Evolutionary conservation across 1,140 invertebrate species (phyloP).

Genomic region (Drosophila tsacasi): DNA sequence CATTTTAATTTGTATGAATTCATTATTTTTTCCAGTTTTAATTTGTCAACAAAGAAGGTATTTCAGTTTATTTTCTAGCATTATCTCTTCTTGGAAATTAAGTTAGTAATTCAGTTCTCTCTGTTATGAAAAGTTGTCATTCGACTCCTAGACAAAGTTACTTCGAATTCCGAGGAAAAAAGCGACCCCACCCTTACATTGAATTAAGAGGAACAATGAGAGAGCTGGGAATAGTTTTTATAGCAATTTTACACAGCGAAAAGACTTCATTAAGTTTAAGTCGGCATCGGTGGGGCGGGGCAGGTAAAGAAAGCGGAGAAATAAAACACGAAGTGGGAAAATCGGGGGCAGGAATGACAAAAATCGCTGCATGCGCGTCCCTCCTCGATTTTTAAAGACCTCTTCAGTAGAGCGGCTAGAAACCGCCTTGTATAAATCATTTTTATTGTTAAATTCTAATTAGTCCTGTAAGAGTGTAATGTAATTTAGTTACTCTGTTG

Average conservation of each 20-base stretch:
- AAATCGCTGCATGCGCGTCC: not conserved
- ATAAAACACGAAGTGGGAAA: not conserved
- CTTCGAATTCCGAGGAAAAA: not conserved
- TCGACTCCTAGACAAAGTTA: not conserved
- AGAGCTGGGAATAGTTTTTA: constrained; percentile 71
- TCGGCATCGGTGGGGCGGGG: constrained; percentile 41
- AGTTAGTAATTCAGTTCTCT: not conserved
- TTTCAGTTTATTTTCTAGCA: no score
- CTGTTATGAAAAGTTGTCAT: not conserved
- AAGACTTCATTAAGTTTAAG: constrained; percentile 81
- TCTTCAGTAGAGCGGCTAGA: constrained; percentile 39
- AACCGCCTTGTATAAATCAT: constrained; percentile 74
- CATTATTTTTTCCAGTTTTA: not conserved
- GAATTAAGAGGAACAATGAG: constrained; percentile 27
- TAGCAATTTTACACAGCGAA: constrained; percentile 81
- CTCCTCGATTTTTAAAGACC: constrained; percentile 19
- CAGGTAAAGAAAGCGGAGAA: constrained; percentile 11
- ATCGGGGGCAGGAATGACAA: constrained; percentile 32
- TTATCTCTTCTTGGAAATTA: not conserved
- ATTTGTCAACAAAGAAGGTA: not conserved
- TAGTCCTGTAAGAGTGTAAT: constrained; percentile 56
- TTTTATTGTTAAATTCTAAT: constrained; percentile 72
- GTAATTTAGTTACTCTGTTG: constrained; percentile 76
- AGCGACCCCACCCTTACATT: constrained; percentile 1
- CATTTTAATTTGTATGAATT: not conserved